Evolutionary conservation across 2,113 vertebrate genomes (phyloP).

Genomic region (Columbina picui): DNA sequence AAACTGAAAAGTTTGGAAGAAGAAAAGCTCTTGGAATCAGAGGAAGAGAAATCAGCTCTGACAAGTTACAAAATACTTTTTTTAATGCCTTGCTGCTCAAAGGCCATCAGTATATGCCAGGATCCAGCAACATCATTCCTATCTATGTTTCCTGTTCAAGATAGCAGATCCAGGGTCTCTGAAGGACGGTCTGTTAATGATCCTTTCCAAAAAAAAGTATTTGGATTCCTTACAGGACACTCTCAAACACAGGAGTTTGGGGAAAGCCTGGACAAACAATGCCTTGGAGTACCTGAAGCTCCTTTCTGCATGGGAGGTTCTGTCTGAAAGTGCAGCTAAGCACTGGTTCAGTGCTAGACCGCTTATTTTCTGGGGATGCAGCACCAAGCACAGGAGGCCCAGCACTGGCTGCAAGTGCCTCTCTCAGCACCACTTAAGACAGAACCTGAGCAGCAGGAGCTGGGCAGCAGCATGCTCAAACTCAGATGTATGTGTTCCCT

Average conservation of each 20-base stretch:
- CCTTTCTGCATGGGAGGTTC: neutral
- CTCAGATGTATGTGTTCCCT: neutral
- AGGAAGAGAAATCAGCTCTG: neutral
- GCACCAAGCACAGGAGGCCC: neutral
- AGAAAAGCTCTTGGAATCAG: neutral
- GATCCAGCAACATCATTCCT: neutral
- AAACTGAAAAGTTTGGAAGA: neutral
- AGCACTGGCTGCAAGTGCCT: fast-evolving
- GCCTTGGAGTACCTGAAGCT: neutral
- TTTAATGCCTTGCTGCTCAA: neutral
- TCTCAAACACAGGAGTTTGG: neutral
- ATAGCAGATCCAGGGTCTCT: neutral
- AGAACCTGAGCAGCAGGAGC: neutral
- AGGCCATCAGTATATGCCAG: neutral
- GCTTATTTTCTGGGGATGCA: neutral
- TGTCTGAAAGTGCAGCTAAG: neutral
- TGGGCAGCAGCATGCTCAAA: fast-evolving
- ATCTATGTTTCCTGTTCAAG: neutral
- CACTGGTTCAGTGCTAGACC: neutral
- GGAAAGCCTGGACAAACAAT: neutral
- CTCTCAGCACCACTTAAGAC: neutral
- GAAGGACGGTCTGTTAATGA: neutral
- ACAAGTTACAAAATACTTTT: neutral
- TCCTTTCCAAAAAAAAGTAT: neutral
- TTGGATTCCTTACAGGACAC: neutral